These are phyloP conservation scores for Caprella mutica DNA, from an alignment of 2,888 invertebrate genomes.

Conservation along the genomic window DNA sequence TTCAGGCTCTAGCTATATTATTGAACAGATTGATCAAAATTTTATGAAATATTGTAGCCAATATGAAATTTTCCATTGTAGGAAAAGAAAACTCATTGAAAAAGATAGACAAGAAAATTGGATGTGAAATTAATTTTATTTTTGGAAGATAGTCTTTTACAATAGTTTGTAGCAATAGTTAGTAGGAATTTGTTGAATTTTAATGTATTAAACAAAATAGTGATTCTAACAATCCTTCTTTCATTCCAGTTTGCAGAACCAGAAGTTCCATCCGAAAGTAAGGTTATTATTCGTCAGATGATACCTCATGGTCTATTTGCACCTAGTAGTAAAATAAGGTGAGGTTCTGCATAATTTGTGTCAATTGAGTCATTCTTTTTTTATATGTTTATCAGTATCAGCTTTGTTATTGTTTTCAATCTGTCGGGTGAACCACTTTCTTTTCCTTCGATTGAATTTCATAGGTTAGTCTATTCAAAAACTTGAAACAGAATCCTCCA, in stretches of 20 bases:
- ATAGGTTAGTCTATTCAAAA: no score
- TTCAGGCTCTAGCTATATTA: no score
- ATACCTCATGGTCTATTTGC: conserved; percentile 55
- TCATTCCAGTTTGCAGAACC: conserved; percentile 44
- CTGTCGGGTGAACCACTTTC: no score
- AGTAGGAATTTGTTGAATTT: neutral
- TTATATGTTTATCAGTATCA: no score
- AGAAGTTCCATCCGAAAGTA: conserved; percentile 48
- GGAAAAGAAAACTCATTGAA: no score
- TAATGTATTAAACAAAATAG: neutral
- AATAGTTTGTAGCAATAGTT: neutral
- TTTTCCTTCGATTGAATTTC: no score
- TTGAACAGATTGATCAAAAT: neutral
- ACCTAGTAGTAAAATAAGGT: conserved; percentile 51
- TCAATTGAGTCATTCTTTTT: no score
- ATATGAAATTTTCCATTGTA: neutral
- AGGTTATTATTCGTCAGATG: conserved; percentile 52
- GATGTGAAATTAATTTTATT: no score
- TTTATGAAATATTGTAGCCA: neutral
- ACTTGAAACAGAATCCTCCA: no score
- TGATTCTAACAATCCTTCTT: conserved; percentile 6
- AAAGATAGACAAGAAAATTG: no score
- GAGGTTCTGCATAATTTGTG: no score
- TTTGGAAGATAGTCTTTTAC: neutral
- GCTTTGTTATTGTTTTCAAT: no score